These are phyloP conservation scores for Stylophora pistillata DNA, from an alignment of 64 coral and sea anemone species.

Conservation along the genomic window DNA sequence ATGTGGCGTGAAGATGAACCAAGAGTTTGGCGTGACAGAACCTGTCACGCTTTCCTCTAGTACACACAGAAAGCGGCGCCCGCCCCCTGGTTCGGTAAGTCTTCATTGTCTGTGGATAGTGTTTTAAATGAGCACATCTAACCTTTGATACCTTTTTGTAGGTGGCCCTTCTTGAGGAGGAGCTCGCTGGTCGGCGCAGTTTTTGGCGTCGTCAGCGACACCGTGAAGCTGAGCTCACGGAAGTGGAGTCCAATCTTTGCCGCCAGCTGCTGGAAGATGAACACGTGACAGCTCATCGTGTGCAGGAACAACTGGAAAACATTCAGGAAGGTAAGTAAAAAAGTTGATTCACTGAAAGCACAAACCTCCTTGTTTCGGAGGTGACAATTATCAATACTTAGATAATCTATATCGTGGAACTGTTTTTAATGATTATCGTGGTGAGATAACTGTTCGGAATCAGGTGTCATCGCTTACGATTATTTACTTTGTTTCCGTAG, in stretches of 20 bases:
- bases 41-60: constrained; percentile 92
- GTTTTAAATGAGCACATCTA: not conserved
- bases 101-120: not conserved
- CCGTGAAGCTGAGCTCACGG: constrained; percentile 84
- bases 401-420: not conserved
- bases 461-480: not conserved
- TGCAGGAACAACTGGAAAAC: constrained; percentile 74
- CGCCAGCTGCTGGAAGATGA: constrained; percentile 85
- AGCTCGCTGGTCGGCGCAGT: constrained; percentile 88
- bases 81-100: constrained; percentile 84
- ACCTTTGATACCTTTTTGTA: not conserved
- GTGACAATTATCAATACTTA: not conserved
- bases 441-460: too few relatives aligned
- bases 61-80: constrained; percentile 73
- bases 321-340: constrained; percentile 74
- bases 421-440: too few relatives aligned
- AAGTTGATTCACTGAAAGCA: not conserved
- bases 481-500: constrained; percentile 29
- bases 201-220: constrained; percentile 98
- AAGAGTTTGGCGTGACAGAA: constrained; percentile 84
- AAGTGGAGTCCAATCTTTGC: constrained; percentile 67
- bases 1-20: constrained; percentile 88
- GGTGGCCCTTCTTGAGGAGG: constrained; percentile 93
- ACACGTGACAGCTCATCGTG: constrained; percentile 76
- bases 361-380: too few relatives aligned